Conservation (phyloP, 2,113 vertebrate species). For the Trinectes maculatus region DNA sequence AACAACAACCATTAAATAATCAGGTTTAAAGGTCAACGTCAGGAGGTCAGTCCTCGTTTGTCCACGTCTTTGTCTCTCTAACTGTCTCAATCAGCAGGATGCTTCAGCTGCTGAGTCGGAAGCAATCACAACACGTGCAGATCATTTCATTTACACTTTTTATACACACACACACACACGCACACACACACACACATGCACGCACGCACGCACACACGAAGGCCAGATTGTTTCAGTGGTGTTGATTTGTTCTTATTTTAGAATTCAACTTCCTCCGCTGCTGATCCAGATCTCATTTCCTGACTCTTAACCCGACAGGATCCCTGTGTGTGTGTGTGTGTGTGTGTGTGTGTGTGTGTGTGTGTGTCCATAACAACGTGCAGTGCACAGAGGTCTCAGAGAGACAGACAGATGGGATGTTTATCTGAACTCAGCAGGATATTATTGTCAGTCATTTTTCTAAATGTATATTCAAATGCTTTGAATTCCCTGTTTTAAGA, state of each 20-base stretch:
- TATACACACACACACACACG: conserved; percentile 14
- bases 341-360: conserved; percentile 28
- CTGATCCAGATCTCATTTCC: conserved; percentile 75
- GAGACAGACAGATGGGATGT: conserved; percentile 11
- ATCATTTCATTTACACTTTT: conserved; percentile 62
- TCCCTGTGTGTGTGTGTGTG: conserved; percentile 10
- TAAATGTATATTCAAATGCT: too few relatives aligned
- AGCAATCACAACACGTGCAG: conserved; percentile 51
- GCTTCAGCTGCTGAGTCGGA: conserved; percentile 9
- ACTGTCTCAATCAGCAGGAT: conserved; percentile 5
- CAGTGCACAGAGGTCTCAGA: conserved; percentile 24
- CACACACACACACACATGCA: conserved; percentile 22
- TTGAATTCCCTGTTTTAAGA: too few relatives aligned
- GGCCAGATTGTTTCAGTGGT: conserved; percentile 57
- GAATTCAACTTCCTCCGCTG: conserved; percentile 64
- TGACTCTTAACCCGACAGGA: conserved; percentile 57
- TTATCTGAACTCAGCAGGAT: conserved; percentile 6
- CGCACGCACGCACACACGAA: conserved; percentile 24
- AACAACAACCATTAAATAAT: too few relatives aligned
- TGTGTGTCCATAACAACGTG: conserved; percentile 1
- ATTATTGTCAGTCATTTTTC: too few relatives aligned
- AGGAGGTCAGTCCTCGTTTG: background rate
- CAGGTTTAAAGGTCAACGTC: too few relatives aligned
- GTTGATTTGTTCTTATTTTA: conserved; percentile 78
- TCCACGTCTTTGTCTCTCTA: background rate